phyloP scores from a whole-genome alignment of 2,888 invertebrate species.

The Margaritifera margaritifera region DNA sequence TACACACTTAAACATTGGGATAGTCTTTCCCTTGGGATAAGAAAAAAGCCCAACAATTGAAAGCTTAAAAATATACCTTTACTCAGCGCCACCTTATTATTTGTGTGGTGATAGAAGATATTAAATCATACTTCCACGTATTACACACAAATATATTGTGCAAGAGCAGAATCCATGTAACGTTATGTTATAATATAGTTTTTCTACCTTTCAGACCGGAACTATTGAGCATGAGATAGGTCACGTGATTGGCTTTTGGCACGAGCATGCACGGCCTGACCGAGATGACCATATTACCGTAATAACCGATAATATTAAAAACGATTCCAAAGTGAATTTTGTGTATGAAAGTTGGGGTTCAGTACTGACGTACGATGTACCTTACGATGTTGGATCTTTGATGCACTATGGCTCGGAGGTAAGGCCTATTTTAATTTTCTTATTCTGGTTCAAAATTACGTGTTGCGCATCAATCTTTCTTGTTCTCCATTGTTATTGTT shows the following conservation, averaged over 20 bases:
- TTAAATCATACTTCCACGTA: too few relatives aligned
- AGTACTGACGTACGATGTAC: constrained; percentile 60
- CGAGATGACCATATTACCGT: constrained; percentile 59
- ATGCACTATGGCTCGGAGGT: constrained; percentile 70
- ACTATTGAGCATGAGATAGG: constrained; percentile 68
- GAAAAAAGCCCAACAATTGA: too few relatives aligned
- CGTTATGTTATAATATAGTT: neutral
- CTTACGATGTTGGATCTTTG: constrained; percentile 67
- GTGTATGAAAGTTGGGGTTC: constrained; percentile 60
- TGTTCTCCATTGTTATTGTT: too few relatives aligned
- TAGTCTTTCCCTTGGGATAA: too few relatives aligned
- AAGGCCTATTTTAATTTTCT: constrained; percentile 7
- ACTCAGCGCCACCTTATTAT: too few relatives aligned
- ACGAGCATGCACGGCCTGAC: constrained; percentile 69
- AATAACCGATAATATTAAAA: constrained; percentile 51
- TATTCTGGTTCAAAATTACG: too few relatives aligned
- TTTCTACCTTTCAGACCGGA: constrained; percentile 52
- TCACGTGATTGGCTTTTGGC: constrained; percentile 70
- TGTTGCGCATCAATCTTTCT: too few relatives aligned
- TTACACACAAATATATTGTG: too few relatives aligned
- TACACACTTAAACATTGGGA: too few relatives aligned
- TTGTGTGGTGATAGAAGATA: too few relatives aligned
- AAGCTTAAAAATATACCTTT: too few relatives aligned
- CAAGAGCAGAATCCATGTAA: too few relatives aligned
- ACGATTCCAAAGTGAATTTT: constrained; percentile 56